phyloP scores from a whole-genome alignment of 1,140 invertebrate genomes.

The Panagrolaimus sp. region DNA sequence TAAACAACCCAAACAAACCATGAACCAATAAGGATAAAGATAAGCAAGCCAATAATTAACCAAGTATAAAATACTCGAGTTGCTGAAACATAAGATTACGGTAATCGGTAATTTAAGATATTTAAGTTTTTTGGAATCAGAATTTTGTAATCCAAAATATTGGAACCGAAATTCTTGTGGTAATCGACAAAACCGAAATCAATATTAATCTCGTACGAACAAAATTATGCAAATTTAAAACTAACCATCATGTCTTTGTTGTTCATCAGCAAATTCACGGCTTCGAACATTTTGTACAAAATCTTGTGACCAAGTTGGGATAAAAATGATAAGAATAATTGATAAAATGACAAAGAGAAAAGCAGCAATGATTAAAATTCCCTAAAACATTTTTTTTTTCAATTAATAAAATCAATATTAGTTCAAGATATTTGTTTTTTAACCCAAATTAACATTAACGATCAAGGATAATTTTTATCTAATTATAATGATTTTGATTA shows the following conservation, averaged over 20 bases:
- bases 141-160: too few species aligned
- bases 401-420: too few species aligned
- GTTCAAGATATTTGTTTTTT: too few species aligned
- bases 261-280: background rate
- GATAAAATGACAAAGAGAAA: background rate
- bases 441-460: too few species aligned
- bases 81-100: background rate
- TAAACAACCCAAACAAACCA: constrained; percentile 9
- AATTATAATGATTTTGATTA: too few species aligned
- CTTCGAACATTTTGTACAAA: constrained; percentile 8
- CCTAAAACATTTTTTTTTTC: too few species aligned
- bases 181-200: background rate
- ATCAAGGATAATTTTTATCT: too few species aligned
- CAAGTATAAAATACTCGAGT: background rate
- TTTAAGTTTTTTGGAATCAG: too few species aligned
- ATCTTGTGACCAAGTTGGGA: constrained; percentile 6
- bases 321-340: constrained; percentile 6
- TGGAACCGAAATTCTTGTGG: too few species aligned
- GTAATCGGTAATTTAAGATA: too few species aligned
- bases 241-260: constrained; percentile 8
- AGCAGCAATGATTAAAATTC: background rate
- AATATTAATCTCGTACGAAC: too few species aligned
- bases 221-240: background rate
- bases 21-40: background rate
- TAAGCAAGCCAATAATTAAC: background rate